phyloP scores from a whole-genome alignment of 2,797 vertebrate species.

The Alectoris magna region DNA sequence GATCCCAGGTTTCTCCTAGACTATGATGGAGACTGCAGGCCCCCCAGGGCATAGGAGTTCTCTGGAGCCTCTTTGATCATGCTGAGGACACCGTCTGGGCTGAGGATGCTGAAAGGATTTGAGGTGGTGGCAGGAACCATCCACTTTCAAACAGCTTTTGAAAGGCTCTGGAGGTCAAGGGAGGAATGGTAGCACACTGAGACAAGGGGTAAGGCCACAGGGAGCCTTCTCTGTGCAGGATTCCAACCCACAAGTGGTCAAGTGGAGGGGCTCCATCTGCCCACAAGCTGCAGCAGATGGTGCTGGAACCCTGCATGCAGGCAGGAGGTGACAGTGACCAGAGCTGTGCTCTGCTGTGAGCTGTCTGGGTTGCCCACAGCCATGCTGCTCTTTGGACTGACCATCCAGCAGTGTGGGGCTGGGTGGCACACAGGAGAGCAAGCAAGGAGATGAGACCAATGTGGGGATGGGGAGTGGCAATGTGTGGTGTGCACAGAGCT shows the following conservation, averaged over 20 bases:
- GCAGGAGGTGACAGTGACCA: accelerated
- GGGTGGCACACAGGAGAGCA: background rate
- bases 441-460: accelerated
- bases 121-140: accelerated
- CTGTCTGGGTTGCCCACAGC: accelerated
- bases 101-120: background rate
- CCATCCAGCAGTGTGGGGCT: accelerated
- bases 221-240: background rate
- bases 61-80: background rate
- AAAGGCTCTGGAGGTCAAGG: background rate
- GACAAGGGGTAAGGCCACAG: background rate
- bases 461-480: background rate
- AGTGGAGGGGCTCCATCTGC: background rate
- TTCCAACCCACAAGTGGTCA: background rate
- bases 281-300: accelerated
- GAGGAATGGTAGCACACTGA: background rate
- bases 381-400: background rate
- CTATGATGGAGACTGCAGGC: background rate
- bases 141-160: background rate
- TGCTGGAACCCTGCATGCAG: background rate
- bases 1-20: background rate
- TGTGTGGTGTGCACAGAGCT: accelerated
- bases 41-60: background rate
- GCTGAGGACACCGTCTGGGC: background rate
- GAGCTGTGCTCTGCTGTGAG: background rate